A percentile compares a stretch with the other conserved stretches of the same genome.
Evolutionary conservation across 2,113 vertebrate species (phyloP).

Genomic region (Megaptera novaeangliae): DNA sequence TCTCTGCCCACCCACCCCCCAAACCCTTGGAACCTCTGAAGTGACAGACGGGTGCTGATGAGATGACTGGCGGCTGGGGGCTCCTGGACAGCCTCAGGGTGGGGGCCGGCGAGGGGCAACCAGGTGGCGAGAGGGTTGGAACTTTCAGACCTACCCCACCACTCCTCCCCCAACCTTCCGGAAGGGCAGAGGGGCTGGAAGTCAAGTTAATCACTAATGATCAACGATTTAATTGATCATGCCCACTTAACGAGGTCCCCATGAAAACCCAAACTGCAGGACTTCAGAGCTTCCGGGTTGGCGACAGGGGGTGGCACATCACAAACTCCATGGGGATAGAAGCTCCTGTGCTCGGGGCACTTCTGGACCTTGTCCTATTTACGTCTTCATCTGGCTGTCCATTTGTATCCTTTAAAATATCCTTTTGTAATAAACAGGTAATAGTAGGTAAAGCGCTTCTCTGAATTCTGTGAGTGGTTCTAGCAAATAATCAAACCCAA

Average conservation of each 20-base stretch:
- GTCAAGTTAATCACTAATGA: neutral
- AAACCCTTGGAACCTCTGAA: neutral
- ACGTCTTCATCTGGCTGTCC: neutral
- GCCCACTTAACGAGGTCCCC: neutral
- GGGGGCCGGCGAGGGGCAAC: neutral
- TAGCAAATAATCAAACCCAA: neutral
- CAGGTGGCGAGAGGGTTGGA: neutral
- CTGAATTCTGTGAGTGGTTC: neutral
- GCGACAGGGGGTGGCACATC: no score
- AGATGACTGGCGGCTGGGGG: neutral
- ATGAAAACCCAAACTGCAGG: no score
- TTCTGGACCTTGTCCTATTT: neutral
- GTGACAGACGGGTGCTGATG: neutral
- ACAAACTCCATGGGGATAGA: neutral
- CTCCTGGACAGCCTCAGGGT: neutral
- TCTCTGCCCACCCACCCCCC: fast-evolving
- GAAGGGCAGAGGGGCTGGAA: neutral
- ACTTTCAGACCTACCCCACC: neutral
- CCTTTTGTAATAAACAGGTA: neutral
- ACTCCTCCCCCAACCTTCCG: neutral
- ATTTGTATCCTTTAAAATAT: neutral
- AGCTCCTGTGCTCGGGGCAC: neutral
- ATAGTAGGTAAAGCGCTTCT: neutral
- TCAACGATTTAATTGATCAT: neutral
- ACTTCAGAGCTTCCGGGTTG: neutral